Percentiles rank a stretch among this genome's conserved stretches.
phyloP scores from a whole-genome alignment of 2,888 invertebrate species.

The Argynnis bischoffii region DNA sequence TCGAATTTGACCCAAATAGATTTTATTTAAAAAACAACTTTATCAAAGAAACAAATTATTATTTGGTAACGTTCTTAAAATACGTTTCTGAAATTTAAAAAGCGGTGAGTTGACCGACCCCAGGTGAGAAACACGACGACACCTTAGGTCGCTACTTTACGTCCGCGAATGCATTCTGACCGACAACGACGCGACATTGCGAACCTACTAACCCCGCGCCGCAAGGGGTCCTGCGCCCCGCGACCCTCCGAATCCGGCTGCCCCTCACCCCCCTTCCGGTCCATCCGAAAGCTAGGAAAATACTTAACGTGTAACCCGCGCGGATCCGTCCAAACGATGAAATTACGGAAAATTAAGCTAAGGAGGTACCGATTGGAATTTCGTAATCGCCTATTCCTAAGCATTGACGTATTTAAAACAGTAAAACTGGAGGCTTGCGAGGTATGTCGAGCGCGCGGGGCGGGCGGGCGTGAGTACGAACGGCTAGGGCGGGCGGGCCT shows the following conservation, averaged over 20 bases:
- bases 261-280: conserved; percentile 72
- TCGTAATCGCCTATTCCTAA: conserved; percentile 46
- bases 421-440: conserved; percentile 48
- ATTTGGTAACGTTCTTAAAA: background rate
- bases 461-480: conserved; percentile 70
- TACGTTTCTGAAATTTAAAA: conserved; percentile 32
- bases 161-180: conserved; percentile 82
- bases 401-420: conserved; percentile 56
- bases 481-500: conserved; percentile 83
- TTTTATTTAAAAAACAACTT: conserved; percentile 40
- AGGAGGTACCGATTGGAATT: conserved; percentile 33
- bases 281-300: conserved; percentile 79
- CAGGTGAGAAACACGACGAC: conserved; percentile 75
- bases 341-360: conserved; percentile 34
- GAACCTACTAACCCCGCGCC: conserved; percentile 81
- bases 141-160: conserved; percentile 80
- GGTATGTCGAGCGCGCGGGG: conserved; percentile 68
- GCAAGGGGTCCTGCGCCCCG: conserved; percentile 79
- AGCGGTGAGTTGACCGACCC: conserved; percentile 65
- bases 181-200: conserved; percentile 80
- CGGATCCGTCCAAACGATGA: conserved; percentile 51
- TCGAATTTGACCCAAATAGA: conserved; percentile 70
- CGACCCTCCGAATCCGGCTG: conserved; percentile 74
- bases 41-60: background rate
- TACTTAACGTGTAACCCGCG: conserved; percentile 73